These are phyloP conservation scores for Hemicrepidius hirtus DNA, from an alignment of 2,888 invertebrate species.

Conservation along the genomic window DNA sequence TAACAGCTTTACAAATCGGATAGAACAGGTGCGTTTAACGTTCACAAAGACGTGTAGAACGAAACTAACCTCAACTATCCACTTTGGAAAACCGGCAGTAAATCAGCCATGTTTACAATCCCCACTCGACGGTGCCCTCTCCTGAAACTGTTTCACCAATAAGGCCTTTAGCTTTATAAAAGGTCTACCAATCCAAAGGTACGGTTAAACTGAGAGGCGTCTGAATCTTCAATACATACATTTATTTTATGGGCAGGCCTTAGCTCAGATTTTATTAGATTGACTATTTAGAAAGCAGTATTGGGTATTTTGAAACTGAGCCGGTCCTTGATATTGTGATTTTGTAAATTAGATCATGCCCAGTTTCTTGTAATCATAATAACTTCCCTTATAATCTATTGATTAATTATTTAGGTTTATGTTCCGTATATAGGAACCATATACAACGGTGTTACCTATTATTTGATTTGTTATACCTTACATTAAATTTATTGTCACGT, in stretches of 20 bases:
- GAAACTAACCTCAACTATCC: constrained; percentile 67
- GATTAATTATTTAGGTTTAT: too few relatives aligned
- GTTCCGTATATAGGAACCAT: too few relatives aligned
- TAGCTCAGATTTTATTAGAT: constrained; percentile 71
- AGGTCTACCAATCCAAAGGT: constrained; percentile 65
- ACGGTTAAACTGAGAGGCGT: constrained; percentile 63
- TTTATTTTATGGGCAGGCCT: constrained; percentile 71
- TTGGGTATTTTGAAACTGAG: constrained; percentile 59
- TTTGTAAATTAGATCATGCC: constrained; percentile 16
- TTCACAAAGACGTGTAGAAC: constrained; percentile 64
- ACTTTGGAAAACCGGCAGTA: constrained; percentile 64
- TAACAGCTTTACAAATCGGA: constrained; percentile 5
- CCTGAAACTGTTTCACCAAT: constrained; percentile 63
- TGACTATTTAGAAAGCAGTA: constrained; percentile 71
- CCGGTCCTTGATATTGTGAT: constrained; percentile 30
- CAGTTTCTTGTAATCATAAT: constrained; percentile 1
- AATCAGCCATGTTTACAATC: constrained; percentile 72
- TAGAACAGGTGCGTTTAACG: constrained; percentile 53
- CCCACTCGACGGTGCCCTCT: constrained; percentile 62
- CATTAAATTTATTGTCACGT: too few relatives aligned
- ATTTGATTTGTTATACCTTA: too few relatives aligned
- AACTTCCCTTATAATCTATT: not conserved
- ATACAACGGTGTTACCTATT: too few relatives aligned
- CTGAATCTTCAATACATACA: constrained; percentile 65
- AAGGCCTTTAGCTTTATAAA: constrained; percentile 60